Conservation (phyloP, 2,888 invertebrate species). For the Caenorhabditis parvicauda region DNA sequence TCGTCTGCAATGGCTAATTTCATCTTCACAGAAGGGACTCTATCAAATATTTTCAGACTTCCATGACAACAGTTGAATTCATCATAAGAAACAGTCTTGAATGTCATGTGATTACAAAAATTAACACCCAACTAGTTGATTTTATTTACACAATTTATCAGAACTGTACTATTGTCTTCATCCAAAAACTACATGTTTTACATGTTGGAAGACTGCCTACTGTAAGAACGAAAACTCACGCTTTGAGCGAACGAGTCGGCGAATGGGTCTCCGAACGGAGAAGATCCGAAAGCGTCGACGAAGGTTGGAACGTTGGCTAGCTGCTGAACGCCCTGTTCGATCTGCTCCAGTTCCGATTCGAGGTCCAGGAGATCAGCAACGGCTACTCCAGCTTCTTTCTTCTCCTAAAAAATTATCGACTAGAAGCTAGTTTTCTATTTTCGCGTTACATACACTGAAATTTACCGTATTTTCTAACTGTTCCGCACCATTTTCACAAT, state of each 20-base stretch:
- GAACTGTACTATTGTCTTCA: too few species aligned
- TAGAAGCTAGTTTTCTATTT: neutral
- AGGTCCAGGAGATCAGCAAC: constrained; percentile 61
- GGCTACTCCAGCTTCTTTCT: constrained; percentile 44
- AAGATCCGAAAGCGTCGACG: constrained; percentile 34
- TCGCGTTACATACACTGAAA: neutral
- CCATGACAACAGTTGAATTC: too few species aligned
- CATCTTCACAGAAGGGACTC: too few species aligned
- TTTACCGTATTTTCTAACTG: neutral
- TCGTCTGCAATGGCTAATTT: too few species aligned
- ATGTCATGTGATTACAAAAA: too few species aligned
- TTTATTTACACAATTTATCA: too few species aligned
- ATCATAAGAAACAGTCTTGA: too few species aligned
- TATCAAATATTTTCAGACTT: too few species aligned
- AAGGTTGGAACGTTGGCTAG: constrained; percentile 47
- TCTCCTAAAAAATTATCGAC: constrained; percentile 9
- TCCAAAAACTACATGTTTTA: too few species aligned
- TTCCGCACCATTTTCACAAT: neutral
- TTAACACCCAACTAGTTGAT: too few species aligned
- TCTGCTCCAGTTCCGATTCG: constrained; percentile 58
- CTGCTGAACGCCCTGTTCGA: constrained; percentile 57
- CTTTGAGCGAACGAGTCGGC: constrained; percentile 34
- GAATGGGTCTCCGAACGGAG: constrained; percentile 42
- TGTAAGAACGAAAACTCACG: too few species aligned
- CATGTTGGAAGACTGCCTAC: too few species aligned